Percentiles rank a stretch among this genome's conserved stretches.
Evolutionary conservation across 2,888 invertebrate genomes (phyloP).

Genomic region (Lymantria dispar): DNA sequence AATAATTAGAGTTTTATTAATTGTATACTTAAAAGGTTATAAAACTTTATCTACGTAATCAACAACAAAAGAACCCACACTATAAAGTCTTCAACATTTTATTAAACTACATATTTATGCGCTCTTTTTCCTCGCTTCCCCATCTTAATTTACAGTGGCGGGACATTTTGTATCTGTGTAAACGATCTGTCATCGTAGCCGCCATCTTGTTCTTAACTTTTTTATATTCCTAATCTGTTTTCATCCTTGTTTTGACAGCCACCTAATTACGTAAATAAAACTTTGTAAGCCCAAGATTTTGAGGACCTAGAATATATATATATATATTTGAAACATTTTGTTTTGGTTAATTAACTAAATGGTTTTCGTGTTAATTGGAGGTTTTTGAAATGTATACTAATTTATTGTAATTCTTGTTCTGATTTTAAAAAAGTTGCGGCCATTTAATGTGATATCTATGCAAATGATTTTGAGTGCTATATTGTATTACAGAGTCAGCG

Average conservation of each 20-base stretch:
- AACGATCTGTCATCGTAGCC: constrained; percentile 71
- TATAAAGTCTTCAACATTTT: constrained; percentile 22
- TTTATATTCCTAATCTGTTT: constrained; percentile 51
- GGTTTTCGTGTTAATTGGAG: constrained; percentile 30
- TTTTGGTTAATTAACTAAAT: constrained; percentile 32
- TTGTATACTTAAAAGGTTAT: background rate
- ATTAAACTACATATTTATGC: constrained; percentile 31
- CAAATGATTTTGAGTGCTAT: too few species aligned
- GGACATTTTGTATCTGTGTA: constrained; percentile 69
- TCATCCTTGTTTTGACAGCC: constrained; percentile 39
- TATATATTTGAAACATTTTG: constrained; percentile 10
- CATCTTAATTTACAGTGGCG: constrained; percentile 48
- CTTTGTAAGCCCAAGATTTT: constrained; percentile 23
- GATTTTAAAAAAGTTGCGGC: background rate
- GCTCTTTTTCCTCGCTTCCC: constrained; percentile 26
- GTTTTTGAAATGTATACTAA: constrained; percentile 28
- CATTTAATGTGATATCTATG: too few species aligned
- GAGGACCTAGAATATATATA: background rate
- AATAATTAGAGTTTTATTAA: too few species aligned
- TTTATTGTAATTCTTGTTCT: constrained; percentile 11
- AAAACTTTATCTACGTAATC: constrained; percentile 9
- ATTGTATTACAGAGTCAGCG: too few species aligned
- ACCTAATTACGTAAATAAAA: constrained; percentile 41
- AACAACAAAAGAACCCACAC: constrained; percentile 15
- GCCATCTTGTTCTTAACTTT: constrained; percentile 48